Base-by-base conservation (phyloP, 2,797 vertebrate species). In the Anguilla marmorata region DNA sequence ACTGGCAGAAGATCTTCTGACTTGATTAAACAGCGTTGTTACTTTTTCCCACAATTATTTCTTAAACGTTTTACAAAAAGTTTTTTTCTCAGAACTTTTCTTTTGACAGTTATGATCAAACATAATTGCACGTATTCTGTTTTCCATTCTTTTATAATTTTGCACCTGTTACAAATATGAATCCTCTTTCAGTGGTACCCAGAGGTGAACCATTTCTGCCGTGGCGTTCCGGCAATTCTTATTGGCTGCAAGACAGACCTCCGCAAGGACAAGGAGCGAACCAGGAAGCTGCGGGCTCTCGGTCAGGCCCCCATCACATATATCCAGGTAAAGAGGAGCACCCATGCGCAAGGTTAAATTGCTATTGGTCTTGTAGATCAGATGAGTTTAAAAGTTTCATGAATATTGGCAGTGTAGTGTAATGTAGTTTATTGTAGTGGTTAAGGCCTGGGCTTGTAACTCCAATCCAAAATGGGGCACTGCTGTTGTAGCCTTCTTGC, bases 181-280 rank as follows among this genome's bases (percentile, higher is more conserved):
- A 27, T 82, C 45, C 8, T 50, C 33, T 82, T 45, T 76, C 90
- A 97, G 97, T 97, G 97, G 96, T 95, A 94, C 87, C 96, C 96
- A 2, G 96, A 97, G 86, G 95, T 97, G 84, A 94, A 95, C 19
- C 96, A 97, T 86, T 97, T 97, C 92, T 97, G 97, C 91, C 92
- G 90, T 0, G 96, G 96, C 0, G 93, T 92, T 9, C 97, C 97
- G 0, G 90, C 94, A 0, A 94, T 97, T 5, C 95, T 97, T 48
- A 96, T 97, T 0, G 96, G 96, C 91, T 97, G 96, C 93, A 97
- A 97, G 93, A 96, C 96, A 0, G 97, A 97, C 90, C 95, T 97
- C 0, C 89, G 96, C 19, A 97, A 96, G 89, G 96, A 97, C 90
- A 96, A 96, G 90, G 96, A 97, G 69, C 94, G 95, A 82, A 56